Evolutionary conservation across 2,797 vertebrate species (phyloP), one percentile per base, ranked within the genome.

Genomic region (Sphaeramia orbicularis): DNA sequence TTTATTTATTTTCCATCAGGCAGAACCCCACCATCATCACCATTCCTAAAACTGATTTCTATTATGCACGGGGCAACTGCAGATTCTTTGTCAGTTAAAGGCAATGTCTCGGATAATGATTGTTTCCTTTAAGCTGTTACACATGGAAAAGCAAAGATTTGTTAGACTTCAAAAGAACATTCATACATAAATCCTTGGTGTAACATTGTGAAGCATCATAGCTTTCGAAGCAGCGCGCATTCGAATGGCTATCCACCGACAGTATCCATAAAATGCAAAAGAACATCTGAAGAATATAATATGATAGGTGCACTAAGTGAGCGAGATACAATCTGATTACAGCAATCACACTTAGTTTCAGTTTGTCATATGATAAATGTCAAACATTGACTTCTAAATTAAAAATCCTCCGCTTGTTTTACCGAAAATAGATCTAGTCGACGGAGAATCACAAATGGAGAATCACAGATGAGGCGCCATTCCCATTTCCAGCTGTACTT

Each of bases 1-100:
- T 93, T 92, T 93, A 87, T 92, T 90, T 93, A 91, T 93, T 85
- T 89, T 75, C 71, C 78, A 66, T 84, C 84, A 83, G 76, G 73
- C 86, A 67, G 82, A 80, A 62, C 78, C 77, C 82, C 75, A 57
- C 72, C 65, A 80, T 76, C 83, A 69, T 79, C 67, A 65, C 59
- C 56, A 38, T 60, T 71, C 72, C 78, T 85, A 69, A 83, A 89
- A 84, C 66, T 65, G 81, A 87, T 88, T 88, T 83, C 81, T 80
- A 89, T 91, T 89, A 78, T 76, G 74, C 54, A 65, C 76, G 54
- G 76, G 73, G 76, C 82, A 84, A 73, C 76, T 63, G 42, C 67
- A 74, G 80, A 84, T 85, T 76, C 70, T 82, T 78, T 78, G 79
- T 78, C 76, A 83, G 86, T 90, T 89, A 87, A 90, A 85, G 73